Evolutionary conservation across 2,888 invertebrate genomes (phyloP), one percentile per base, ranked within the genome.

Genomic region (Spialia ferax): DNA sequence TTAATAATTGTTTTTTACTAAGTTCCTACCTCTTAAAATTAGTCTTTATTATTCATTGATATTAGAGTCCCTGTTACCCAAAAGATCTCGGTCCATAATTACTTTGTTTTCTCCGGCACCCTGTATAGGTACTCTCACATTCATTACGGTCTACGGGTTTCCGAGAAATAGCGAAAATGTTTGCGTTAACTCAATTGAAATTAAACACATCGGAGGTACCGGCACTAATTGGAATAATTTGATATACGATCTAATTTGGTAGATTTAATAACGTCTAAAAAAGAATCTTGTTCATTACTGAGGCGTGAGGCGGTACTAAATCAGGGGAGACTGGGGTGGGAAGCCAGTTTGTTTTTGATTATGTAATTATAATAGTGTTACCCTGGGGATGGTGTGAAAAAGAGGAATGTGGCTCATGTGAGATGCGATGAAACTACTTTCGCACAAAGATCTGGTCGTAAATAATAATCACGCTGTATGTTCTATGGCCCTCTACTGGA

Each of bases 221-320:
- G 77, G 79, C 79, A 77, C 79, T 78, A 85, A 84, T 86, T 86
- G 82, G 81, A 86, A 86, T 87, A 86, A 87, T 86, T 87, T 86
- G 75, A 67, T 61, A 55, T 67, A 67, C 66, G 66, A 61, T 48
- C 60, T 67, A 61, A 67, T 67, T 67, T 67, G 15, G 54, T 42
- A 61, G 60, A 67, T 67, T 67, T 67, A 67, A 67, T 67, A 67
- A 61, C 61, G 48, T 61, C 55, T 61, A 61, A 67, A 54, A 67
- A 67, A 11, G 45, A 66, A 61, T 55, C 61, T 42, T 32, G 55
- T 67, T 67, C 18, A 29, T 61, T 61, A 55, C 57, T 3, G 32
- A 11, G 22, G n/a, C 57, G n/a, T 4, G 50, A 26, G 38, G 13
- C 7, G 23, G 54, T n/a, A 7, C 20, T 66, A 60, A 61, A 67